Conservation (phyloP, 2,888 invertebrate species). For the Pemphredon lugubris region DNA sequence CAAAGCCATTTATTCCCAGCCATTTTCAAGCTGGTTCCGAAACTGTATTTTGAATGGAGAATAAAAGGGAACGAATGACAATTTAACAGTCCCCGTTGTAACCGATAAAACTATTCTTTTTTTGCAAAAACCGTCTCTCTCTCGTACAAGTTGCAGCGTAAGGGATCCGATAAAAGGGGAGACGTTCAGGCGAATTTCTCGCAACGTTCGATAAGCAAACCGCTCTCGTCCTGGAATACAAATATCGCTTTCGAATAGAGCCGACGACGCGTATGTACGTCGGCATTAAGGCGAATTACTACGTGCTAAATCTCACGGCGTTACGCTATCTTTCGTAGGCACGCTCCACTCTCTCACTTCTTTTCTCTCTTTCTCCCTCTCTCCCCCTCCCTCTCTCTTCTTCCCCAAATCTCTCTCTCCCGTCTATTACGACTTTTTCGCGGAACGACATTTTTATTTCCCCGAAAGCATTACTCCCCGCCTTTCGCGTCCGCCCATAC, state of each 20-base stretch:
- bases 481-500: constrained; percentile 33
- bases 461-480: constrained; percentile 52
- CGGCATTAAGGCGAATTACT: constrained; percentile 60
- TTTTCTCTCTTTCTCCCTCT: constrained; percentile 31
- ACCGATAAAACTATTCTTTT: constrained; percentile 25
- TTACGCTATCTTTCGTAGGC: constrained; percentile 55
- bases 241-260: constrained; percentile 52
- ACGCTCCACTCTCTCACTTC: constrained; percentile 36
- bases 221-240: constrained; percentile 31
- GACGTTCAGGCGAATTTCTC: constrained; percentile 29
- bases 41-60: no score
- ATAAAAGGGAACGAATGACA: constrained; percentile 6
- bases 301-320: constrained; percentile 55
- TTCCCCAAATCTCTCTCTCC: constrained; percentile 35
- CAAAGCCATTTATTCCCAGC: no score
- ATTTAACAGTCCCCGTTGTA: neutral
- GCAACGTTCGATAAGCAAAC: constrained; percentile 40
- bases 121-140: constrained; percentile 9
- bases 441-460: constrained; percentile 63
- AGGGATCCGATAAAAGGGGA: constrained; percentile 40
- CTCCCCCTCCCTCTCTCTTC: constrained; percentile 25
- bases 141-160: constrained; percentile 23
- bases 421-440: constrained; percentile 36
- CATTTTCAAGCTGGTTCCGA: no score
- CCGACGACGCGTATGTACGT: constrained; percentile 44